A percentile compares a stretch with the other conserved stretches of the same genome.
These are phyloP conservation scores for Carapus acus DNA, from an alignment of 2,797 vertebrate species.

Conservation along the genomic window DNA sequence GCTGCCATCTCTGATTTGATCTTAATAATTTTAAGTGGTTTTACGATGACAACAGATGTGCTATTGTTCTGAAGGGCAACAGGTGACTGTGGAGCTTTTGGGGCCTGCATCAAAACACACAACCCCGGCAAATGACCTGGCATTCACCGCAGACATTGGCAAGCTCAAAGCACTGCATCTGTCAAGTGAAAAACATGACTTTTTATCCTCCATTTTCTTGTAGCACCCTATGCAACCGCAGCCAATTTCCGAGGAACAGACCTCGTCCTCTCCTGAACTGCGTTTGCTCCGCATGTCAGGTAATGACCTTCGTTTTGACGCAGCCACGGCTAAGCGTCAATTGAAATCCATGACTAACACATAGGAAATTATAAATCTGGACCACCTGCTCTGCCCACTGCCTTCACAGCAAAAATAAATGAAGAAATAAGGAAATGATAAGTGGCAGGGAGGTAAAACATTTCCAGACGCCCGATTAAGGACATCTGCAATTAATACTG, in stretches of 20 bases:
- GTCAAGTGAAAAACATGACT: conserved; percentile 75
- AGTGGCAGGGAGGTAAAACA: conserved; percentile 60
- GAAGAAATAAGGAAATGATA: conserved; percentile 52
- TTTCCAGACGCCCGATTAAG: conserved; percentile 64
- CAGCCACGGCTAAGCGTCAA: conserved; percentile 45
- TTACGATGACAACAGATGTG: conserved; percentile 17
- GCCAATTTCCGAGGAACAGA: conserved; percentile 68
- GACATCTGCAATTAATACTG: conserved; percentile 73
- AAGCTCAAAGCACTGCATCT: conserved; percentile 74
- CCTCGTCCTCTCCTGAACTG: conserved; percentile 63
- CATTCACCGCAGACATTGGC: conserved; percentile 63
- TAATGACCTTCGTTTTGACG: conserved; percentile 64
- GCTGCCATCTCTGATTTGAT: no score
- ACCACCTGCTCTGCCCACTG: no score
- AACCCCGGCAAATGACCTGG: conserved; percentile 69
- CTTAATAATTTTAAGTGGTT: neutral
- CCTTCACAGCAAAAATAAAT: conserved; percentile 23
- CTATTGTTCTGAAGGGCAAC: conserved; percentile 26
- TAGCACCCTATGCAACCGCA: conserved; percentile 65
- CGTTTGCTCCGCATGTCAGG: conserved; percentile 63
- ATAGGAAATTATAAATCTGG: conserved; percentile 42
- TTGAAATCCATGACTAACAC: conserved; percentile 49
- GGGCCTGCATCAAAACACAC: conserved; percentile 57
- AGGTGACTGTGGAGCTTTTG: conserved; percentile 53
- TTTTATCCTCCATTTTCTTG: no score